These are phyloP conservation scores for Pseudonaja textilis DNA, from an alignment of 2,113 vertebrate species.

Conservation along the genomic window DNA sequence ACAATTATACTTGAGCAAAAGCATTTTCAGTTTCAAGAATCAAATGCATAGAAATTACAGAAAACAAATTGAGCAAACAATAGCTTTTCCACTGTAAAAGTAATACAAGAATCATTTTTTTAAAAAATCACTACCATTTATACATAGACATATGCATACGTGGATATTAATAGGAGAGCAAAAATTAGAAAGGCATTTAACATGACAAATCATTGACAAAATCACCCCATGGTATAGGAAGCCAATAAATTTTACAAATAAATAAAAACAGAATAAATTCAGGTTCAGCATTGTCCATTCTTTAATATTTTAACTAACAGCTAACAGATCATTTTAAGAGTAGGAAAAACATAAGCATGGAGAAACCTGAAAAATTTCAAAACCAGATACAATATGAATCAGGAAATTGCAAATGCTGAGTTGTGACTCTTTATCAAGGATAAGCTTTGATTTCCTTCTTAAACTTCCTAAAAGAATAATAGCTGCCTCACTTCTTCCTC, in stretches of 20 bases:
- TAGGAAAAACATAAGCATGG: background rate
- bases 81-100: constrained; percentile 12
- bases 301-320: background rate
- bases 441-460: background rate
- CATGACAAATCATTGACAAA: background rate
- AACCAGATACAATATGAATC: background rate
- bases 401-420: background rate
- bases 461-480: background rate
- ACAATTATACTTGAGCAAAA: background rate
- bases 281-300: background rate
- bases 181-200: constrained; percentile 13
- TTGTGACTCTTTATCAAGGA: background rate
- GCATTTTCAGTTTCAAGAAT: background rate
- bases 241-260: no score
- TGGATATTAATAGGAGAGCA: constrained; percentile 19
- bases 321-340: background rate
- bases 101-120: constrained; percentile 9
- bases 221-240: no score
- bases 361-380: background rate
- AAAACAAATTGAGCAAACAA: constrained; percentile 8
- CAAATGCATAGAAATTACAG: background rate
- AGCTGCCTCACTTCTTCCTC: background rate
- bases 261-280: background rate
- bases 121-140: background rate
- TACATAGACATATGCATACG: background rate